Evolutionary conservation across 2,113 vertebrate species (phyloP).

Genomic region (Morone chrysops): DNA sequence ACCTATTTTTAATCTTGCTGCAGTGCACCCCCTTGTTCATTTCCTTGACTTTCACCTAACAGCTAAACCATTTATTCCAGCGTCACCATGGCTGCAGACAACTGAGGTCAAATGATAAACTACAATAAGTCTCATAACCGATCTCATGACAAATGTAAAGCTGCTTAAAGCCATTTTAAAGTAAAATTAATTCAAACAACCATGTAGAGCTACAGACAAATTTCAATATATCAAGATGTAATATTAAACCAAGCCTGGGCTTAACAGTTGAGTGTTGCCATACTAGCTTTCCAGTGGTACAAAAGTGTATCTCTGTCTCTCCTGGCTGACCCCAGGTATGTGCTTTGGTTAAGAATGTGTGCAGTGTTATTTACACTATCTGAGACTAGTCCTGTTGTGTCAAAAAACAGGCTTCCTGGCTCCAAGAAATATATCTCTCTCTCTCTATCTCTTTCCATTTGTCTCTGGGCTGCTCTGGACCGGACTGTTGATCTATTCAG

Average conservation of each 20-base stretch:
- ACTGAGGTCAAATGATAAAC: background rate
- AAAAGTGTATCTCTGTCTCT: background rate
- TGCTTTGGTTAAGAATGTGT: slow-evolving; percentile 11
- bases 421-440: slow-evolving; percentile 5
- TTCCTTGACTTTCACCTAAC: slow-evolving; percentile 14
- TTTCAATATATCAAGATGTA: background rate
- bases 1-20: slow-evolving; percentile 34
- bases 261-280: background rate
- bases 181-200: background rate
- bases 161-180: background rate
- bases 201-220: background rate
- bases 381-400: background rate
- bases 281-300: background rate
- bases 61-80: slow-evolving; percentile 12
- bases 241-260: background rate
- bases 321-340: background rate
- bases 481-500: slow-evolving; percentile 35
- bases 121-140: background rate
- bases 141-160: background rate
- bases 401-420: background rate
- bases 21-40: slow-evolving; percentile 8
- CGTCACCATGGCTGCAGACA: background rate
- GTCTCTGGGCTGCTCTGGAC: background rate
- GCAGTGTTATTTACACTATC: slow-evolving; percentile 6
- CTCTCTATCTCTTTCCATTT: slow-evolving; percentile 1